Base-by-base conservation (phyloP, 2,113 vertebrate genomes). In the Laterallus jamaicensis region DNA sequence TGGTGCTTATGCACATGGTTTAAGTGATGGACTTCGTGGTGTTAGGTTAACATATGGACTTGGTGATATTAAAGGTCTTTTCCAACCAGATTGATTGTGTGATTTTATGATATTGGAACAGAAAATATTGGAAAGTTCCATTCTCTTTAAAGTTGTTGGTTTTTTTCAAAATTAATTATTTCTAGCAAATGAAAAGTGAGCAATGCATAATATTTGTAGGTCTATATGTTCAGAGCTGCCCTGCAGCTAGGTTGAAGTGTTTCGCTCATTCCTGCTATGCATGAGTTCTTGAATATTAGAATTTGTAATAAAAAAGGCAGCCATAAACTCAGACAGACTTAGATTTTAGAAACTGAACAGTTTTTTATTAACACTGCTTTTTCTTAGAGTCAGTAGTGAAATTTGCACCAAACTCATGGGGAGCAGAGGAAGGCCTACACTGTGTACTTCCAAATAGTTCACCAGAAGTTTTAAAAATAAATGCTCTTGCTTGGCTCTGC, bases 71-170 rank as follows among this genome's bases (percentile, higher is more conserved):
- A 52, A 52, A 25, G 6, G 12, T 52, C 50, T 52, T 50, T 52
- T 52, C 50, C 50, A 52, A 25, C 12, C 22, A 12, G 24, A 25
- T 25, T 25, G 24, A 52, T 52, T 52, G 22, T 52, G 24, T 52
- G 12, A 52, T 26, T 52, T 25, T 26, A 52, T 25, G 50, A 52
- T n/a, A 24, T 22, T 60, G 26, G 13, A 86, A 67, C 73, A 77
- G 2, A 28, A 71, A 67, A 60, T 12, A n/a, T 6, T 40, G 9
- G 5, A 54, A 82, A 2, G 0, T 35, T 26, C 1, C 1, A 3
- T 83, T 77, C 14, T 39, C 7, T 70, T 50, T 60, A 66, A 75
- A 10, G 2, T 3, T 42, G 3, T 21, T 0, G 15, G 71, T 83
- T 82, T 63, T 26, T 92, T 88, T 67, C 15, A 58, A 80, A 90